Evolutionary conservation across 2,888 invertebrate genomes (phyloP).

Genomic region (Heliconius charithonia): DNA sequence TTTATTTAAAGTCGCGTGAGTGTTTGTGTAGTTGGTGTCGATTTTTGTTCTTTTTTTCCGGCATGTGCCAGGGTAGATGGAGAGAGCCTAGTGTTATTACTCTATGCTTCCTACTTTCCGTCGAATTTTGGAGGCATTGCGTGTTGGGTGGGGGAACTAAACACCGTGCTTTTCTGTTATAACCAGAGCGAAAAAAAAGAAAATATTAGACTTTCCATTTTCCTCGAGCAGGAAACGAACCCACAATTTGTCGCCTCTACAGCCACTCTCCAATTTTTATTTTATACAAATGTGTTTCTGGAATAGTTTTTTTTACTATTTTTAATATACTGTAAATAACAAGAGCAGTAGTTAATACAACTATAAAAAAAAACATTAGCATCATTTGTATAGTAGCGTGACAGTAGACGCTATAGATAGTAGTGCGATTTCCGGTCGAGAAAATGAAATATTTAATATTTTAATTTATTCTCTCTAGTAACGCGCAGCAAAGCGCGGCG

Average conservation of each 20-base stretch:
- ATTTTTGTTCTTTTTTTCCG: background rate
- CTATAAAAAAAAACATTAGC: no score
- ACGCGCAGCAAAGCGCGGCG: background rate
- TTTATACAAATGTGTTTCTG: background rate
- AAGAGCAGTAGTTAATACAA: background rate
- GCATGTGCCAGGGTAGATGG: no score
- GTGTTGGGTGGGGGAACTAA: no score
- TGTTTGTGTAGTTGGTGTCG: background rate
- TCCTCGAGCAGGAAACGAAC: no score
- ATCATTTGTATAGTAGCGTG: background rate
- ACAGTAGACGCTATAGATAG: background rate
- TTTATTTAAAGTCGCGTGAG: constrained; percentile 12
- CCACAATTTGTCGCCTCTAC: no score
- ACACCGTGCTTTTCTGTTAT: no score
- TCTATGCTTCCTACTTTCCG: no score
- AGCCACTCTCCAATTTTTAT: no score
- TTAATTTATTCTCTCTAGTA: background rate
- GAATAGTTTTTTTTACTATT: background rate
- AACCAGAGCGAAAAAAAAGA: no score
- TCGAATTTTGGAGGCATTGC: no score
- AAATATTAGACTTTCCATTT: no score
- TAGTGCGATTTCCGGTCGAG: background rate
- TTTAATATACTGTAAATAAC: background rate
- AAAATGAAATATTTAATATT: background rate
- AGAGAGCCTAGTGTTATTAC: no score